Evolutionary conservation across 92 coral and sea anemone genomes (phyloP).

Genomic region (Scolanthus callimorphus): DNA sequence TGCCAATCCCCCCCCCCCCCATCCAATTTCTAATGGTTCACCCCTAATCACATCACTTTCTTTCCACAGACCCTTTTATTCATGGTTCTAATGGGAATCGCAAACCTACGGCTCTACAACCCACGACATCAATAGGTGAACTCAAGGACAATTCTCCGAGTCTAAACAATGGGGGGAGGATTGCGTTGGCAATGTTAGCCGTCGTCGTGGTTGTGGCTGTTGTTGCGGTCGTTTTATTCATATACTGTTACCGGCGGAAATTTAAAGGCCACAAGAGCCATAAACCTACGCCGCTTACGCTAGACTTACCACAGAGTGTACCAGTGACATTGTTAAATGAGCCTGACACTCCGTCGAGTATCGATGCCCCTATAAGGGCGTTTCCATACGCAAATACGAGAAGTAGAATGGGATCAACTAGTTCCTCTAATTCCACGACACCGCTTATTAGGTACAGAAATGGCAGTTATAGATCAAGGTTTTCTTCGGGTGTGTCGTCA

Average conservation of each 20-base stretch:
- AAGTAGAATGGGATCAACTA: slow-evolving; percentile 69
- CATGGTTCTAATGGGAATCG: too few species aligned
- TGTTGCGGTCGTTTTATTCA: slow-evolving; percentile 19
- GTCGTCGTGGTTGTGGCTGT: slow-evolving; percentile 31
- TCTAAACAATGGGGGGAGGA: background rate
- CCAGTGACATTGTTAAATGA: slow-evolving; percentile 41
- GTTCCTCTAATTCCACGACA: slow-evolving; percentile 77
- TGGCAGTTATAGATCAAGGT: slow-evolving; percentile 88
- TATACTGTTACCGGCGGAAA: slow-evolving; percentile 10
- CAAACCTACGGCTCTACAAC: too few species aligned
- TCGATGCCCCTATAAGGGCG: slow-evolving; percentile 38
- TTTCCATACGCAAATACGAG: slow-evolving; percentile 50
- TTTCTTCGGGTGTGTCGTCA: slow-evolving; percentile 82
- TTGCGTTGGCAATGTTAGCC: slow-evolving; percentile 23
- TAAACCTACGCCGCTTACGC: slow-evolving; percentile 8
- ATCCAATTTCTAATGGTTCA: too few species aligned
- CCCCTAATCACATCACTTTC: too few species aligned
- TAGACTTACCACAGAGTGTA: slow-evolving; percentile 18
- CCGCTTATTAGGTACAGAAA: slow-evolving; percentile 77
- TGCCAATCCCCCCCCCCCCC: too few species aligned
- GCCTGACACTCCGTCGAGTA: slow-evolving; percentile 61
- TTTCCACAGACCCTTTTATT: too few species aligned
- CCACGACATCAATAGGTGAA: too few species aligned
- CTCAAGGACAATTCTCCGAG: background rate
- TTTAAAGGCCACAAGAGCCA: background rate